Base-by-base conservation (phyloP, 2,113 vertebrate species). In the Sakesphorus luctuosus region DNA sequence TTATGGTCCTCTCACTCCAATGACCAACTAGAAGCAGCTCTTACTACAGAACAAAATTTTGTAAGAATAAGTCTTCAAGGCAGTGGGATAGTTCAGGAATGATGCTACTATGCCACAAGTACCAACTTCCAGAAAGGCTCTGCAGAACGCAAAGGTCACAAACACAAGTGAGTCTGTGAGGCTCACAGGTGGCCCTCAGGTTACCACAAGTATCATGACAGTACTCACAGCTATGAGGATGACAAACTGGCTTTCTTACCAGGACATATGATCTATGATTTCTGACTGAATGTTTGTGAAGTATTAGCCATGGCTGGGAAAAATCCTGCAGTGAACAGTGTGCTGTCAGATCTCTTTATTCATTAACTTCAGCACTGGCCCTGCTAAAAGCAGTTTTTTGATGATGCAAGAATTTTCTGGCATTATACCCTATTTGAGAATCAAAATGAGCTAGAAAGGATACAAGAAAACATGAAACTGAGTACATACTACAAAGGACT, bases 161-260 rank as follows among this genome's bases (percentile, higher is more conserved):
- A 92, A 65, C 2, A 1, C 24, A 62, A 40, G 8, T 24, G 18
- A 72, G 35, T 52, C 15, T 72, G 56, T 29, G 59, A 14, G 13
- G 25, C 36, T 65, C 53, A 43, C 29, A 63, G 65, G 43, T 16
- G 75, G 75, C 9, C 44, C 6, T 52, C 29, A 83, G 35, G 74
- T 59, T 43, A 73, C 10, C 31, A n/a, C 10, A 74, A 65, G 35
- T 16, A 65, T 24, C 33, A 26, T 0, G 0, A 55, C 3, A 69
- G 18, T 25, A 61, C 3, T 28, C 56, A 74, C 84, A 79, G 29
- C 25, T 28, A 59, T 6, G 9, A 73, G 24, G 47, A 84, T 2
- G 1, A 50, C 6, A 18, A 91, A 67, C 5, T 46, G 16, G 25
- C 36, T 61, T 68, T 63, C 65, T 67, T 58, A 71, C 1, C 3